Evolutionary conservation across 1,140 invertebrate genomes (phyloP), one percentile per base, ranked within the genome.

Genomic region (Muscidifurax raptorellus): DNA sequence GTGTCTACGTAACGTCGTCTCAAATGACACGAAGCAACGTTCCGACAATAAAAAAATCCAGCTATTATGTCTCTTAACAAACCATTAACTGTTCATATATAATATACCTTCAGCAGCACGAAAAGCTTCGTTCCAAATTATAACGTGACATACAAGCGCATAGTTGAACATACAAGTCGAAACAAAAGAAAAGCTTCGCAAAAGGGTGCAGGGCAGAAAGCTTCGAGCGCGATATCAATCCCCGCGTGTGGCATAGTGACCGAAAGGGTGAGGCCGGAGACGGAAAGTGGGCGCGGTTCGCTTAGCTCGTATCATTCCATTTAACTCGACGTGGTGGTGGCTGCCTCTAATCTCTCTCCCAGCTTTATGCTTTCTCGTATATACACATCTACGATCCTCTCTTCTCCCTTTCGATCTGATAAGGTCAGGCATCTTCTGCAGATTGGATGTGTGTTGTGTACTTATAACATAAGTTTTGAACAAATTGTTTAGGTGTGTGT

Each of bases 181-280:
- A 52, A 52, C 47, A 52, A 18, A 44, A 52, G 47, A 59, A 79
- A 27, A 22, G n/a, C 32, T 79, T 0, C 74, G 74, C 18, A 25
- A 25, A 72, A 72, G 40, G 69, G 40, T 28, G 27, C n/a, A n/a
- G 44, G 22, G 52, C 52, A 59, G 13, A 32, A n/a, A 72, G 28
- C 9, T 25, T 27, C 28, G 15, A 28, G 40, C 47, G 28, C 22
- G 47, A 52, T 52, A 52, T 13, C 30, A 64, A 64, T 28, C 71
- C 22, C 28, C 52, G n/a, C n/a, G 5, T 59, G 9, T 66, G 32
- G 36, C 71, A 28, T 44, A 82, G 64, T 82, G 59, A 67, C 59
- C 81, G 36, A 82, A 82, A 64, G 81, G 81, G 72, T 76, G 74
- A 82, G 72, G 72, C 81, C 81, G 81, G 72, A 76, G 72, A 76